phyloP scores from a whole-genome alignment of 2,113 vertebrate genomes.

The Cricetomys ansorgei region DNA sequence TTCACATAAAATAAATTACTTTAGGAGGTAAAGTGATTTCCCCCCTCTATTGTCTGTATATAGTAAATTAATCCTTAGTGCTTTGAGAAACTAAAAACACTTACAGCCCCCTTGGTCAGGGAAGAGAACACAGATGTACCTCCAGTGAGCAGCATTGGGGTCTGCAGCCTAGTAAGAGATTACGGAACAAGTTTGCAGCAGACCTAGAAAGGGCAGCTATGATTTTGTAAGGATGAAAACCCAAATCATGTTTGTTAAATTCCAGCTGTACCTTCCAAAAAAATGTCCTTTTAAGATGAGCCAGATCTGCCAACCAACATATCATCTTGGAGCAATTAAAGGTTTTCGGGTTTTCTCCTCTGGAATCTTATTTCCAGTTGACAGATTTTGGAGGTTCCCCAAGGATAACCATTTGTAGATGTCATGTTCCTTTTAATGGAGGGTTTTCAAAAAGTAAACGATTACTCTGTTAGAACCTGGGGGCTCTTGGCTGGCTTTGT shows the following conservation, averaged over 20 bases:
- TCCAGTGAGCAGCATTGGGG: constrained; percentile 24
- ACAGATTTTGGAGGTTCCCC: constrained; percentile 72
- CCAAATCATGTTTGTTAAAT: constrained; percentile 75
- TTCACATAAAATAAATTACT: constrained; percentile 42
- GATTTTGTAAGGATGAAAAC: constrained; percentile 64
- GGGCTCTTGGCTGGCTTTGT: constrained; percentile 43
- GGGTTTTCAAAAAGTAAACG: constrained; percentile 67
- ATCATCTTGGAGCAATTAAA: constrained; percentile 73
- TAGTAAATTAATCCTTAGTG: neutral
- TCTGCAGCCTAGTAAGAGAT: constrained; percentile 35
- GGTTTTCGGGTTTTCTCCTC: constrained; percentile 71
- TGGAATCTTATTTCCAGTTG: constrained; percentile 73
- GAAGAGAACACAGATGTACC: constrained; percentile 28
- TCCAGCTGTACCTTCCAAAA: constrained; percentile 66
- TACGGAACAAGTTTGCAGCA: constrained; percentile 57
- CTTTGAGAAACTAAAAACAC: constrained; percentile 11
- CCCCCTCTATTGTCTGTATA: neutral
- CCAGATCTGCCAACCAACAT: constrained; percentile 70
- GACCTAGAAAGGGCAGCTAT: constrained; percentile 64
- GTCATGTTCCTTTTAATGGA: constrained; percentile 69
- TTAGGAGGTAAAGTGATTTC: constrained; percentile 42
- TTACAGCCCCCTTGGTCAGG: neutral
- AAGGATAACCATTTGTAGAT: constrained; percentile 66
- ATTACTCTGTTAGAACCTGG: constrained; percentile 58
- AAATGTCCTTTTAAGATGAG: constrained; percentile 70